These are phyloP conservation scores for Torymus texanus DNA, from an alignment of 2,888 invertebrate species.

Conservation along the genomic window DNA sequence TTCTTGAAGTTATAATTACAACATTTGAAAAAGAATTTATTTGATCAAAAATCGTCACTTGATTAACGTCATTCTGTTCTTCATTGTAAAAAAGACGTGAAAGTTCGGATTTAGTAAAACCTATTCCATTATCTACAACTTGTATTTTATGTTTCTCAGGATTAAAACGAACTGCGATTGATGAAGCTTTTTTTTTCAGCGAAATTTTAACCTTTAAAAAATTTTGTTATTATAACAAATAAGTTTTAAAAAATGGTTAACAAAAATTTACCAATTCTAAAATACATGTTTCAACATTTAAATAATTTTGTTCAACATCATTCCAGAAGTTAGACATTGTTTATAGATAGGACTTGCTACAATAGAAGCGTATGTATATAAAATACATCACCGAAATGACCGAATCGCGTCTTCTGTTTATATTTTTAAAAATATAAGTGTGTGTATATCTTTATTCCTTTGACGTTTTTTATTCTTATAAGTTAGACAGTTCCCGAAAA, in stretches of 20 bases:
- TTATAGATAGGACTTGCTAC: too few species aligned
- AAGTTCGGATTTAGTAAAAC: constrained; percentile 79
- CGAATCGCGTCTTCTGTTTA: too few species aligned
- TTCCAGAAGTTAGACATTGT: constrained; percentile 18
- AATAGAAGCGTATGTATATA: too few species aligned
- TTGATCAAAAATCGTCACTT: constrained; percentile 62
- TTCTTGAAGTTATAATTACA: constrained; percentile 80
- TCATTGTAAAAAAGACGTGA: constrained; percentile 76
- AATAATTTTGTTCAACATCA: constrained; percentile 12
- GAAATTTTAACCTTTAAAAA: constrained; percentile 81
- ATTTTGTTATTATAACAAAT: not conserved
- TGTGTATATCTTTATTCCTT: too few species aligned
- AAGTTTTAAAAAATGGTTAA: not conserved
- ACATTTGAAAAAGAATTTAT: constrained; percentile 78
- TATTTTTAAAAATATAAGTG: too few species aligned
- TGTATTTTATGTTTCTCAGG: constrained; percentile 80
- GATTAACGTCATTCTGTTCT: not conserved
- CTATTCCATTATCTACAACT: constrained; percentile 87
- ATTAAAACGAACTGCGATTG: constrained; percentile 83
- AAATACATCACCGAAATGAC: too few species aligned
- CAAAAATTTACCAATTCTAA: constrained; percentile 46
- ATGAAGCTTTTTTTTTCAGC: constrained; percentile 82
- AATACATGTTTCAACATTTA: constrained; percentile 50
- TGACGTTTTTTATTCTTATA: too few species aligned
- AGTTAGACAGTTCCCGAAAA: too few species aligned